phyloP scores from a whole-genome alignment of 1,140 invertebrate genomes.

The Halyomorpha halys region DNA sequence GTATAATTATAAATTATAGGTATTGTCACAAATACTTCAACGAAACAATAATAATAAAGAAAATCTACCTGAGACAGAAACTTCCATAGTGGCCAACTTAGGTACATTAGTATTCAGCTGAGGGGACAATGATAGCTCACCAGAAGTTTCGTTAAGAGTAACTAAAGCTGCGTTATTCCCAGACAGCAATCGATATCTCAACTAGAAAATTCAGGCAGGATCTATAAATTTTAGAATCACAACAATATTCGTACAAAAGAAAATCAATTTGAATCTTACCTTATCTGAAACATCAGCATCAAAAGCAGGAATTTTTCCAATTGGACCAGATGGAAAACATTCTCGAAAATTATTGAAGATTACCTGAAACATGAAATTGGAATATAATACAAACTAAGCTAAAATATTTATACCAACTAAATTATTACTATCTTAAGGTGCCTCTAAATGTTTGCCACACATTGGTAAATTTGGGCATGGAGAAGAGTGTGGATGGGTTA shows the following conservation, averaged over 20 bases:
- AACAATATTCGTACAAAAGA: slow-evolving; percentile 1
- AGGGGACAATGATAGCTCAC: slow-evolving; percentile 77
- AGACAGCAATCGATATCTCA: slow-evolving; percentile 68
- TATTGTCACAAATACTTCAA: neutral
- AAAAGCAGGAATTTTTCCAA: slow-evolving; percentile 82
- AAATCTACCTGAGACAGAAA: slow-evolving; percentile 69
- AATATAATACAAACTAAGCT: too few relatives aligned
- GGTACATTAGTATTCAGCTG: slow-evolving; percentile 93
- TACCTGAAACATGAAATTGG: slow-evolving; percentile 46
- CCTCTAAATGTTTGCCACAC: too few relatives aligned
- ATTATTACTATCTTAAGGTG: too few relatives aligned
- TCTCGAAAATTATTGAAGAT: slow-evolving; percentile 95
- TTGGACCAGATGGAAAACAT: slow-evolving; percentile 79
- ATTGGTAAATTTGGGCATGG: too few relatives aligned
- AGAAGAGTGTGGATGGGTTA: too few relatives aligned
- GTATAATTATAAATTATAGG: neutral
- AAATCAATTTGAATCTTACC: slow-evolving; percentile 25
- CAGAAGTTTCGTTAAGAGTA: slow-evolving; percentile 68
- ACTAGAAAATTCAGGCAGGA: slow-evolving; percentile 31
- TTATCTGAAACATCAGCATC: slow-evolving; percentile 88
- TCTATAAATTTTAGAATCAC: neutral
- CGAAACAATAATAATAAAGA: neutral
- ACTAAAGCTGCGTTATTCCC: slow-evolving; percentile 90
- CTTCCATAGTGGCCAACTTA: slow-evolving; percentile 84
- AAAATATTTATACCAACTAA: too few relatives aligned